Conservation (phyloP, 2,113 vertebrate genomes). For the Bettongia penicillata region DNA sequence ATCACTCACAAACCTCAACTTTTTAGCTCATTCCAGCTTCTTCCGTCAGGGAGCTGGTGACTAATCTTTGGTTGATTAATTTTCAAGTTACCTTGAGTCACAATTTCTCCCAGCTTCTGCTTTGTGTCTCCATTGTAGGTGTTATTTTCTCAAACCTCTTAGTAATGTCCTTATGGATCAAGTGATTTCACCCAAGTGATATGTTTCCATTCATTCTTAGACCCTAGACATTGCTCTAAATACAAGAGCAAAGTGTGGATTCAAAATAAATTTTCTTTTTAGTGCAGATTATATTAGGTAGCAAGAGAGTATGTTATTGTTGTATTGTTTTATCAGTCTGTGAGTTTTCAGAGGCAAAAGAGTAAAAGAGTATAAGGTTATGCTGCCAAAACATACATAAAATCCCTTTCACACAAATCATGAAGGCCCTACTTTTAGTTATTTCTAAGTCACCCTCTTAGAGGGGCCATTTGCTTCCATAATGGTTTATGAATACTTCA, state of each 20-base stretch:
- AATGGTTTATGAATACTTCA: neutral
- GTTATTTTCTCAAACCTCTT: slow-evolving; percentile 1
- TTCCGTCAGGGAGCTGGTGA: neutral
- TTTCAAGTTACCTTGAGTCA: neutral
- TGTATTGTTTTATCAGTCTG: neutral
- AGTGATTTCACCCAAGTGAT: neutral
- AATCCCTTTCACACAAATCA: neutral
- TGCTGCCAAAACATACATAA: neutral
- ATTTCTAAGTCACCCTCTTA: neutral
- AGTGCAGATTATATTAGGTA: neutral
- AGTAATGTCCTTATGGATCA: neutral
- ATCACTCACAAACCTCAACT: neutral
- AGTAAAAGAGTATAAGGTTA: neutral
- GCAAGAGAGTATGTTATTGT: neutral
- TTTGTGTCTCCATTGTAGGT: neutral
- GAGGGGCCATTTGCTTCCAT: neutral
- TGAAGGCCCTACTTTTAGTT: neutral
- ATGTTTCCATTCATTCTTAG: neutral
- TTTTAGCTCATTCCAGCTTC: neutral
- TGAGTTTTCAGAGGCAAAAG: neutral
- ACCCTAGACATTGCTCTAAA: neutral
- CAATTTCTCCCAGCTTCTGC: neutral
- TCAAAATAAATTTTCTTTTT: neutral
- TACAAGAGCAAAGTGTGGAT: neutral
- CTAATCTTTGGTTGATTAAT: neutral